Evolutionary conservation across 2,888 invertebrate species (phyloP).

Genomic region (Tryphoninae sp.): DNA sequence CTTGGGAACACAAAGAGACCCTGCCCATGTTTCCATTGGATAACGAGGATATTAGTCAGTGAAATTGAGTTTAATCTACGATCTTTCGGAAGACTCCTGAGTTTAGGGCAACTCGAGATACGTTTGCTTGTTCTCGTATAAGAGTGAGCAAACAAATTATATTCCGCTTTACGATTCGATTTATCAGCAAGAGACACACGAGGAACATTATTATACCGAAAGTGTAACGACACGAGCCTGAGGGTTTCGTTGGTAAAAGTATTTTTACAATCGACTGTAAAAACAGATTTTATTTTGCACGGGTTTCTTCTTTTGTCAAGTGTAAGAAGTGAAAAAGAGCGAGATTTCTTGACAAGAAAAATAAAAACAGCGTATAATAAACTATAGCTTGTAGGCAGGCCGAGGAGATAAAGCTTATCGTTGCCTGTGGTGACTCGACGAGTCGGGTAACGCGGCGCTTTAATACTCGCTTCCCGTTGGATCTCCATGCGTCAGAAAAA

Average conservation of each 20-base stretch:
- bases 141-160: slow-evolving; percentile 1
- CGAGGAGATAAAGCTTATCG: slow-evolving; percentile 54
- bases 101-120: background rate
- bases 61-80: slow-evolving; percentile 8
- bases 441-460: background rate
- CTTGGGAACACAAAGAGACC: background rate
- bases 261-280: background rate
- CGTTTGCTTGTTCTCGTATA: background rate
- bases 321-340: background rate
- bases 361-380: background rate
- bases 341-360: background rate
- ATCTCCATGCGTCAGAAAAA: background rate
- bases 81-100: background rate
- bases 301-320: background rate
- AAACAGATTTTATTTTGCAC: background rate
- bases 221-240: background rate
- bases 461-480: background rate
- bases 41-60: background rate
- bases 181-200: slow-evolving; percentile 9
- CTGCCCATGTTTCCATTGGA: slow-evolving; percentile 10
- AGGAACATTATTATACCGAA: background rate
- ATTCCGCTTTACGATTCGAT: slow-evolving; percentile 14
- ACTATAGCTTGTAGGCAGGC: background rate
- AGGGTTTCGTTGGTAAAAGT: background rate
- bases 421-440: slow-evolving; percentile 23